These are phyloP conservation scores for Apus apus DNA, from an alignment of 2,113 vertebrate species.

Conservation along the genomic window DNA sequence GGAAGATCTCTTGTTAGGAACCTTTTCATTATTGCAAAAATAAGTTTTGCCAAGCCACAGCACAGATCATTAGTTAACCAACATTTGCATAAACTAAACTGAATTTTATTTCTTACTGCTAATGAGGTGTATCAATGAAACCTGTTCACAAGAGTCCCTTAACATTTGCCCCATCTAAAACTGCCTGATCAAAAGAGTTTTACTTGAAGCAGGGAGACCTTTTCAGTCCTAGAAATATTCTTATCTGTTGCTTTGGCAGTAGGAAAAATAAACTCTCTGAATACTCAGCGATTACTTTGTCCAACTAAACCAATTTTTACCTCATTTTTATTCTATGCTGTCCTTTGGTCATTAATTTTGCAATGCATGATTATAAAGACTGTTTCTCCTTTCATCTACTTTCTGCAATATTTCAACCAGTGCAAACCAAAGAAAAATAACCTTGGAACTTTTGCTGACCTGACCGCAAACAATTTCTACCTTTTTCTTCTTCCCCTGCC, in stretches of 20 bases:
- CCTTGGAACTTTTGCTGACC: neutral
- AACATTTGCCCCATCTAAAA: neutral
- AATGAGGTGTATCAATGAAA: neutral
- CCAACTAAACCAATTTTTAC: neutral
- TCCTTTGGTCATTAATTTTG: conserved; percentile 5
- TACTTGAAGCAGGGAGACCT: neutral
- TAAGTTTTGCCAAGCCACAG: neutral
- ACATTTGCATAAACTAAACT: neutral
- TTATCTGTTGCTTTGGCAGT: neutral
- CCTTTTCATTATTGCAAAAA: neutral
- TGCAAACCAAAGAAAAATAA: conserved; percentile 1
- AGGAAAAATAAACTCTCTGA: neutral
- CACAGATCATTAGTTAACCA: neutral
- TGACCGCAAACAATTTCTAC: neutral
- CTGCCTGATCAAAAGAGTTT: neutral
- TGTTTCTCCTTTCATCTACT: neutral
- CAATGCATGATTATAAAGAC: neutral
- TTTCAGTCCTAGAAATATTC: neutral
- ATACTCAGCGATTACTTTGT: neutral
- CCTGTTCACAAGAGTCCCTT: neutral
- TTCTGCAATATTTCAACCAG: neutral
- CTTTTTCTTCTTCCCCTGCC: neutral
- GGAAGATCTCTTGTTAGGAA: neutral
- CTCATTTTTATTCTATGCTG: neutral
- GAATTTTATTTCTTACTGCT: neutral